phyloP scores from a whole-genome alignment of 1,140 invertebrate genomes.

The Harlomillsia oculata region DNA sequence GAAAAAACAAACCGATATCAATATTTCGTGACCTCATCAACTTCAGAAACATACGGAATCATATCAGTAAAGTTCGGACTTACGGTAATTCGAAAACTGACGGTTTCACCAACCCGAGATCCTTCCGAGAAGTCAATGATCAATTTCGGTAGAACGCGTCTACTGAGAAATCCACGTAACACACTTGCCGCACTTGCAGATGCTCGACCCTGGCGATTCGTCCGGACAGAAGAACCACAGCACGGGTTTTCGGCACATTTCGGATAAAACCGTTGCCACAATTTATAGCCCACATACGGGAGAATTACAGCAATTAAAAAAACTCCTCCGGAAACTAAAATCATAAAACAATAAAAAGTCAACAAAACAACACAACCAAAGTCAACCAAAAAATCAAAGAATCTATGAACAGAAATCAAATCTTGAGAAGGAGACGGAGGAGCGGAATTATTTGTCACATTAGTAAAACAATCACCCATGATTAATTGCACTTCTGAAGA shows the following conservation, averaged over 20 bases:
- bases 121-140: conserved; percentile 17
- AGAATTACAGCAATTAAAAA: conserved; percentile 19
- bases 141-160: conserved; percentile 12
- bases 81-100: conserved; percentile 18
- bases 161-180: conserved; percentile 5
- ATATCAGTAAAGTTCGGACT: neutral
- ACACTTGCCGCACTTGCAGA: neutral
- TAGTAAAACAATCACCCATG: too few relatives aligned
- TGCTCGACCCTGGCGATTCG: too few relatives aligned
- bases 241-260: conserved; percentile 7
- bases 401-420: too few relatives aligned
- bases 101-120: conserved; percentile 21
- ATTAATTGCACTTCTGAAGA: too few relatives aligned
- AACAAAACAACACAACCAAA: conserved; percentile 14
- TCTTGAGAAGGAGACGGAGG: too few relatives aligned
- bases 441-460: too few relatives aligned
- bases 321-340: conserved; percentile 26
- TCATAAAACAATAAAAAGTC: conserved; percentile 26
- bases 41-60: too few relatives aligned
- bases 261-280: conserved; percentile 9
- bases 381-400: neutral
- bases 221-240: neutral
- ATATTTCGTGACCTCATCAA: neutral
- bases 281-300: conserved; percentile 18
- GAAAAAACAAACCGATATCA: neutral